These are phyloP conservation scores for Antidorcas marsupialis DNA, from an alignment of 2,113 vertebrate species.

Conservation along the genomic window DNA sequence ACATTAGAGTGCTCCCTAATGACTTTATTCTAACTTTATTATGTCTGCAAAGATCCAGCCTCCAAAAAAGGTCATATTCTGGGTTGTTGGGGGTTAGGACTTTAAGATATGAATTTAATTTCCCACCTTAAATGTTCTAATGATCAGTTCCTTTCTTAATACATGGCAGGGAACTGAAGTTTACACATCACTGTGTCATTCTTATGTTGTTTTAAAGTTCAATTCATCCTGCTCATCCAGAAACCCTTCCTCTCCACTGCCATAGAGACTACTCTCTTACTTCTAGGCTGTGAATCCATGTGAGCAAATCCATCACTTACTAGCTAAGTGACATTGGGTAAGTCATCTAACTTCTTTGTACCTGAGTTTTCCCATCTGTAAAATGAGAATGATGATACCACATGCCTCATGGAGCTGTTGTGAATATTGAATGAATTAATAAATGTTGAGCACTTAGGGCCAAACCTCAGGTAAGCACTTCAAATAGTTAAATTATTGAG, in stretches of 20 bases:
- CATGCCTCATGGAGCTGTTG: neutral
- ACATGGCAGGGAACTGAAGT: neutral
- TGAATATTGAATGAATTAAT: neutral
- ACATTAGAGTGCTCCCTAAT: neutral
- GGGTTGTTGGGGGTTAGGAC: neutral
- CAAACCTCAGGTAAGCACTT: neutral
- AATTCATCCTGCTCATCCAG: neutral
- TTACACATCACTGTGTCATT: neutral
- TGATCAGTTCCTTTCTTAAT: neutral
- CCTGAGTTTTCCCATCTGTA: neutral
- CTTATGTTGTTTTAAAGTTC: neutral
- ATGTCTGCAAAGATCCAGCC: neutral
- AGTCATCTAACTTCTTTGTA: neutral
- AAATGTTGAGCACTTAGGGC: neutral
- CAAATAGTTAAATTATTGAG: neutral
- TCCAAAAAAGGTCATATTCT: neutral
- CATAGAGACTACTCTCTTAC: neutral
- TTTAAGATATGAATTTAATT: neutral
- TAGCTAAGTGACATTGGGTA: neutral
- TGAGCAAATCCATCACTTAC: neutral
- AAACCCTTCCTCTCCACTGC: neutral
- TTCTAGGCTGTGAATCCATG: neutral
- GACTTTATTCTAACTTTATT: neutral
- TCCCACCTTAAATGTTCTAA: neutral
- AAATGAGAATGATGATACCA: neutral